phyloP scores from a whole-genome alignment of 2,888 invertebrate species.

The Acleris literana region DNA sequence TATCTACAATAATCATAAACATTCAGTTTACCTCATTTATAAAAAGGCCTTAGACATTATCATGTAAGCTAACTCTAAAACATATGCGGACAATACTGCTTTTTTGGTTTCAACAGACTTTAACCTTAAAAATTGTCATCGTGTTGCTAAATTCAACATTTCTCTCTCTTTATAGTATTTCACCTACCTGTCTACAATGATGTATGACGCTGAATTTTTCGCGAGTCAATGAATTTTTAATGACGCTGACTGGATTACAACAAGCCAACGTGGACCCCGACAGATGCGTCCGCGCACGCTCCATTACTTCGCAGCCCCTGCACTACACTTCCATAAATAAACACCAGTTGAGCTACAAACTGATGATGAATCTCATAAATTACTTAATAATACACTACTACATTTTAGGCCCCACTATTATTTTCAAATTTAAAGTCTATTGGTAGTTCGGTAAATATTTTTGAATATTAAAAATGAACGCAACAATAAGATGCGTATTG shows the following conservation, averaged over 20 bases:
- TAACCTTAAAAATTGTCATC: not conserved
- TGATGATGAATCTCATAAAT: conserved; percentile 37
- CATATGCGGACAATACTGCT: no score
- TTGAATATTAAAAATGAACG: no score
- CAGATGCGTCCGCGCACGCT: conserved; percentile 69
- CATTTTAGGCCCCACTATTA: conserved; percentile 26
- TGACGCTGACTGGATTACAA: conserved; percentile 45
- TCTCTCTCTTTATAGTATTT: not conserved
- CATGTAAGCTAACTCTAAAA: no score
- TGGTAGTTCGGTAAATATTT: no score
- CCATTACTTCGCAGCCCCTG: conserved; percentile 65
- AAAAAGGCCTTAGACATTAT: no score
- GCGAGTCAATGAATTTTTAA: conserved; percentile 51
- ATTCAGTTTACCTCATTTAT: no score
- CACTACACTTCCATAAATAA: conserved; percentile 60
- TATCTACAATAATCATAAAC: no score
- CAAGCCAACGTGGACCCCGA: conserved; percentile 46
- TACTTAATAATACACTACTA: conserved; percentile 31
- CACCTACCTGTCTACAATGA: conserved; percentile 10
- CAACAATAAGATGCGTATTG: no score
- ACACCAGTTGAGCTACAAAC: conserved; percentile 44
- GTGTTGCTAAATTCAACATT: not conserved
- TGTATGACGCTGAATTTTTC: conserved; percentile 16
- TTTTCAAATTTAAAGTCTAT: conserved; percentile 22
- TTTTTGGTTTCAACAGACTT: no score